Percentiles rank a stretch among this genome's conserved stretches.
phyloP scores from a whole-genome alignment of 2,888 invertebrate species.

The Idaea dimidiata region DNA sequence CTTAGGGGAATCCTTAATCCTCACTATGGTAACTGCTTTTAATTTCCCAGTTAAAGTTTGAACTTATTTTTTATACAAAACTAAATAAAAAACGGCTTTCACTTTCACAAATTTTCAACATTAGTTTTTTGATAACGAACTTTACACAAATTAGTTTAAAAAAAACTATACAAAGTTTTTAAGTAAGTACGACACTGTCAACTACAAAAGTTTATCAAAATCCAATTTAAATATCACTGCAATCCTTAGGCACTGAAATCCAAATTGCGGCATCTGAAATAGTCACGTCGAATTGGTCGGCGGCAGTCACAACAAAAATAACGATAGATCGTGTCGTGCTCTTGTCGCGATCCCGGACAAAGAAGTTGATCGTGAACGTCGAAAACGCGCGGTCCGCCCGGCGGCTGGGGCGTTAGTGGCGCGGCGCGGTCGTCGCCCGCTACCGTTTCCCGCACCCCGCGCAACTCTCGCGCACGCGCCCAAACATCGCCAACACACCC shows the following conservation, averaged over 20 bases:
- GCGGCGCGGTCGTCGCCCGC: slow-evolving; percentile 38
- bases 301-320: slow-evolving; percentile 57
- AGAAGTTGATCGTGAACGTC: slow-evolving; percentile 39
- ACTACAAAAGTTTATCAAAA: slow-evolving; percentile 28
- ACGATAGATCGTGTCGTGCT: slow-evolving; percentile 48
- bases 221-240: slow-evolving; percentile 64
- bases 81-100: not conserved
- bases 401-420: slow-evolving; percentile 67
- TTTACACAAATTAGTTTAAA: slow-evolving; percentile 10
- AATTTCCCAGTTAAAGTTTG: slow-evolving; percentile 26
- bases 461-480: slow-evolving; percentile 36
- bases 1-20: slow-evolving; percentile 83
- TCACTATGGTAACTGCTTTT: slow-evolving; percentile 83
- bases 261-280: slow-evolving; percentile 50
- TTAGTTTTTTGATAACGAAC: not conserved
- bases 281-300: slow-evolving; percentile 35
- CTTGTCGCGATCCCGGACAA: slow-evolving; percentile 56
- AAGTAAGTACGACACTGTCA: slow-evolving; percentile 13
- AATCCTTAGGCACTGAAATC: slow-evolving; percentile 77
- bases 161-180: not conserved
- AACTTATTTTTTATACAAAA: not conserved
- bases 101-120: not conserved
- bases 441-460: slow-evolving; percentile 39
- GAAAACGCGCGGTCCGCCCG: slow-evolving; percentile 46
- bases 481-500: slow-evolving; percentile 56